Evolutionary conservation across 2,797 vertebrate species (phyloP), one percentile per base, ranked within the genome.

Genomic region (Myiotriccus ornatus): DNA sequence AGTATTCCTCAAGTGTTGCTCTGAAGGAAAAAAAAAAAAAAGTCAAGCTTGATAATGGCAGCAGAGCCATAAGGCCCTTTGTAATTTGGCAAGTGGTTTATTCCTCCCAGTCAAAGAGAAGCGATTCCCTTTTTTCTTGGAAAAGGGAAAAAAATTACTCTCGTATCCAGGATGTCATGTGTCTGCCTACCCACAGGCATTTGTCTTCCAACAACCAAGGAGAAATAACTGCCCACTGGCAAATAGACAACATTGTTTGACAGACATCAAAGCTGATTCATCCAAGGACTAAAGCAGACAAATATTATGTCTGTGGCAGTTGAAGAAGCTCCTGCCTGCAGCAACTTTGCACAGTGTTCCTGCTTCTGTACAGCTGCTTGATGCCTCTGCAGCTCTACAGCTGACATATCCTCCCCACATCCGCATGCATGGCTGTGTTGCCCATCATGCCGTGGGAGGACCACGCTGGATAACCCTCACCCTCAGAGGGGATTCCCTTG

Each of bases 171-270:
- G 60, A 93, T 94, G 85, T 93, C 90, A 87, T 7, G 1, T 94
- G 89, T 80, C 52, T 71, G 74, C 84, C 43, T 89, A 39, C 87
- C 94, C 94, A 91, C 91, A 95, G 75, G 81, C 80, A 95, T 96
- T 92, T 57, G 46, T 76, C 83, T 87, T 93, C 94, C 78, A 86
- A 93, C 87, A 84, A 83, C 91, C 95, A 97, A 90, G 53, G 43
- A 77, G 64, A 88, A 95, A 86, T 16, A 82, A 50, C 71, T 84
- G 39, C 53, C 71, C 49, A 14, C 70, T 94, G 85, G 84, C 59
- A 89, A 87, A 50, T 1, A 83, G 55, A 70, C 81, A 79, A 37
- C 2, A 1, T 27, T 76, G 64, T 67, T 32, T 95, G 89, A 94
- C 77, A 93, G 63, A 71, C 49, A 79, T 30, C 71, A 70, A 70